Conservation (phyloP, 2,888 invertebrate species). For the Dynastes grantii region DNA sequence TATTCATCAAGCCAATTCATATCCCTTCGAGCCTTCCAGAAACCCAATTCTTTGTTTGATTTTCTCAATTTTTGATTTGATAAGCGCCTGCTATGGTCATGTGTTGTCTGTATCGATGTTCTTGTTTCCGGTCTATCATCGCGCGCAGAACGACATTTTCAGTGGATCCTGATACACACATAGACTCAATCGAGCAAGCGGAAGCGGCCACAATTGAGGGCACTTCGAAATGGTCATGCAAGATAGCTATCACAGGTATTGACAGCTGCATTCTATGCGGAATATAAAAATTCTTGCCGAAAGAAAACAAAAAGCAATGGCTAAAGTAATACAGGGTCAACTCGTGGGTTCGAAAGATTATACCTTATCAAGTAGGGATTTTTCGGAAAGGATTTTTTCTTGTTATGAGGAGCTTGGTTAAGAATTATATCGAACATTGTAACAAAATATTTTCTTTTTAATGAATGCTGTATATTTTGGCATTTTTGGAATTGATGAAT, state of each 20-base stretch:
- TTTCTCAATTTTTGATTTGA: conserved; percentile 25
- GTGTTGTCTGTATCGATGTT: conserved; percentile 68
- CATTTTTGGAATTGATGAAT: too few species aligned
- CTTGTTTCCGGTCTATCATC: conserved; percentile 70
- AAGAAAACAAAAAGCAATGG: background rate
- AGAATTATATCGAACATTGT: too few species aligned
- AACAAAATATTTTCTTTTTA: too few species aligned
- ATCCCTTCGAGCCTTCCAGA: background rate
- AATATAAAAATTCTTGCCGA: conserved; percentile 35
- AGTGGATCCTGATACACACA: conserved; percentile 98
- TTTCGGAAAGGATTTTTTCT: too few species aligned
- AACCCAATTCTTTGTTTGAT: background rate
- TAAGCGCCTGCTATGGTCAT: conserved; percentile 61
- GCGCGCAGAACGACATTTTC: conserved; percentile 94
- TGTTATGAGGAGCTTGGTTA: too few species aligned
- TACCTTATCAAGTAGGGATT: too few species aligned
- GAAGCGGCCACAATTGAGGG: conserved; percentile 98
- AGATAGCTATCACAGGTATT: conserved; percentile 99
- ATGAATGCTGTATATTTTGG: too few species aligned
- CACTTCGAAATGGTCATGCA: conserved; percentile 99
- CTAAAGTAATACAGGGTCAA: background rate
- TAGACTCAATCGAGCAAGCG: conserved; percentile 97
- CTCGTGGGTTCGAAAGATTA: too few species aligned
- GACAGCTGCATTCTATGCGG: conserved; percentile 71
- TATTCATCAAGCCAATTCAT: background rate